A percentile compares a stretch with the other conserved stretches of the same genome.
These are phyloP conservation scores for Tinea semifulvella DNA, from an alignment of 2,888 invertebrate species.

Conservation along the genomic window DNA sequence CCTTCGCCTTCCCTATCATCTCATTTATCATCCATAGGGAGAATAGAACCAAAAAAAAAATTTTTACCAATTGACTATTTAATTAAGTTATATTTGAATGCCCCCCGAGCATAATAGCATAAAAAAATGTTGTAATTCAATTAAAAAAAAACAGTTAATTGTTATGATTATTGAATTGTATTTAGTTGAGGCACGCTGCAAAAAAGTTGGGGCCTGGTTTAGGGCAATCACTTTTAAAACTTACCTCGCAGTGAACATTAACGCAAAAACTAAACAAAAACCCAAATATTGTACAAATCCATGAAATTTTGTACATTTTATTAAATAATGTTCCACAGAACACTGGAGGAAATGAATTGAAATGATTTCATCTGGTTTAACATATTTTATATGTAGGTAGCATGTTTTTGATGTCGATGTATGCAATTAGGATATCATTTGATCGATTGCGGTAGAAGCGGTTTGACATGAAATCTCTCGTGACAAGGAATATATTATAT, in stretches of 20 bases:
- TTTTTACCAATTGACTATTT: too few relatives aligned
- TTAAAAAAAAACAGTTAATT: too few relatives aligned
- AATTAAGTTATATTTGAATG: too few relatives aligned
- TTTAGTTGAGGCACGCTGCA: too few relatives aligned
- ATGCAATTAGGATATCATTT: constrained; percentile 1
- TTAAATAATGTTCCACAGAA: neutral
- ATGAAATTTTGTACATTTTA: neutral
- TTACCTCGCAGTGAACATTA: constrained; percentile 1
- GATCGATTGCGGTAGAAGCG: neutral
- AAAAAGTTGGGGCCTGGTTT: too few relatives aligned
- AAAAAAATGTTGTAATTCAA: too few relatives aligned
- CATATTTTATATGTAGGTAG: neutral
- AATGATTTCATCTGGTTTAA: neutral
- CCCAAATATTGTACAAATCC: neutral
- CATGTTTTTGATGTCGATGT: neutral
- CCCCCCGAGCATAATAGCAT: too few relatives aligned
- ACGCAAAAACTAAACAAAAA: neutral
- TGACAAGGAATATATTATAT: constrained; percentile 1
- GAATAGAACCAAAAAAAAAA: too few relatives aligned
- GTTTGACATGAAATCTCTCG: constrained; percentile 5
- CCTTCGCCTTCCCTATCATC: too few relatives aligned
- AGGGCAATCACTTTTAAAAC: too few relatives aligned
- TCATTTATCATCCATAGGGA: too few relatives aligned
- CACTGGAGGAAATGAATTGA: neutral
- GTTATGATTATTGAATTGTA: too few relatives aligned